Base-by-base conservation (phyloP, 35 echinoderm and acorn worm species). In the Lytechinus pictus region DNA sequence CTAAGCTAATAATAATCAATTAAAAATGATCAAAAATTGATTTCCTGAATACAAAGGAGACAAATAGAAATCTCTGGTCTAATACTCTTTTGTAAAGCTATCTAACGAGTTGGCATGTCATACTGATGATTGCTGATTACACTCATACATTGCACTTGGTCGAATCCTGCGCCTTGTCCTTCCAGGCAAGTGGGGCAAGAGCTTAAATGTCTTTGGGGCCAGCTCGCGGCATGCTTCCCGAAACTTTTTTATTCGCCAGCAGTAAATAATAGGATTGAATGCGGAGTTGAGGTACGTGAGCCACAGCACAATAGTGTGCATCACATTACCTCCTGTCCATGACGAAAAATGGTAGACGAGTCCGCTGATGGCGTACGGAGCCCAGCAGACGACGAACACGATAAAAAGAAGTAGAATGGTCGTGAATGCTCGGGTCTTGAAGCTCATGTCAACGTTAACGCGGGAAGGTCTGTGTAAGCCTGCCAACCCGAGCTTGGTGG, bases 131-230 rank as follows among this genome's bases (percentile, higher is more conserved):
- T 97, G 96, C 72, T 98, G 97, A 98, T 97, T 99, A 94, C 98
- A 99, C 95, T 99, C 98, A 86, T 99, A 99, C 87, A 99, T 99
- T 95, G 98, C 98, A 99, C 98, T 98, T 71, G 98, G 98, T 55
- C 97, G 86, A 14, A 99, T 98, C 86, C 98, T 44, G 57, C 98
- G 95, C 56, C 96, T 95, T 54, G 98, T 97, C 86, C 97, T 95
- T 24, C 96, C 97, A 4, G 98, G 98, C n/a, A 98, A 55, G 54
- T 97, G 95, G 12, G 98, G 98, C 94, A 99, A 92, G 87, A 99
- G 89, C 27, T 96, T 96, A 89, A 97, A 98, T 8, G 97, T 97
- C 92, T 97, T 98, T 27, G 98, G 98, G 54, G 96, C 95, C 27
- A 99, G 55, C 89, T 99, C 98, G 1, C 96, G 95, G 86, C 98